A percentile compares a stretch with the other conserved stretches of the same genome.
phyloP scores from a whole-genome alignment of 2,113 vertebrate genomes.

The Bolborhynchus lineola region DNA sequence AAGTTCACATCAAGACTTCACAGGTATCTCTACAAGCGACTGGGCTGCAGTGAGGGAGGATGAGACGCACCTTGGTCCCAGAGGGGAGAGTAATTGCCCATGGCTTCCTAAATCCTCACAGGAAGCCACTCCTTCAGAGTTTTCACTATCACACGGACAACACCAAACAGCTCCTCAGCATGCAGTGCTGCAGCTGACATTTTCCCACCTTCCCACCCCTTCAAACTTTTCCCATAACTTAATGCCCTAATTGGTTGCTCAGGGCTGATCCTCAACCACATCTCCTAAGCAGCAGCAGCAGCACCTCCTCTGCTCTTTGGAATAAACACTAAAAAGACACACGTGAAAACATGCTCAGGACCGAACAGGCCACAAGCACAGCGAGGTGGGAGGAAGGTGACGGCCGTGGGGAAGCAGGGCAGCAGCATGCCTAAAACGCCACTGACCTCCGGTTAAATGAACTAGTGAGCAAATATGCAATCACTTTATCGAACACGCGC shows the following conservation, averaged over 20 bases:
- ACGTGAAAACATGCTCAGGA: accelerated
- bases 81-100: not conserved
- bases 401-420: not conserved
- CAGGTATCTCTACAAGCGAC: not conserved
- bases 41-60: not conserved
- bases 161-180: not conserved
- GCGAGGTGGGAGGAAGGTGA: not conserved
- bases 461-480: slow-evolving; percentile 1
- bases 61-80: accelerated
- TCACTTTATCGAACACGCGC: not conserved
- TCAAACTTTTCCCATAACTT: not conserved
- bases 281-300: not conserved
- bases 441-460: slow-evolving; percentile 1
- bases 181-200: not conserved
- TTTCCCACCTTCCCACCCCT: not conserved
- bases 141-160: not conserved
- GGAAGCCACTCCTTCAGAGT: not conserved
- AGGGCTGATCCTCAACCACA: not conserved
- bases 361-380: not conserved
- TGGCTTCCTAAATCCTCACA: not conserved
- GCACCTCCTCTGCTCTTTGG: not conserved
- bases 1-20: not conserved
- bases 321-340: not conserved
- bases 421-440: not conserved
- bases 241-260: not conserved